Evolutionary conservation across 2,113 vertebrate species (phyloP), one percentile per base, ranked within the genome.

Genomic region (Beaufortia kweichowensis): DNA sequence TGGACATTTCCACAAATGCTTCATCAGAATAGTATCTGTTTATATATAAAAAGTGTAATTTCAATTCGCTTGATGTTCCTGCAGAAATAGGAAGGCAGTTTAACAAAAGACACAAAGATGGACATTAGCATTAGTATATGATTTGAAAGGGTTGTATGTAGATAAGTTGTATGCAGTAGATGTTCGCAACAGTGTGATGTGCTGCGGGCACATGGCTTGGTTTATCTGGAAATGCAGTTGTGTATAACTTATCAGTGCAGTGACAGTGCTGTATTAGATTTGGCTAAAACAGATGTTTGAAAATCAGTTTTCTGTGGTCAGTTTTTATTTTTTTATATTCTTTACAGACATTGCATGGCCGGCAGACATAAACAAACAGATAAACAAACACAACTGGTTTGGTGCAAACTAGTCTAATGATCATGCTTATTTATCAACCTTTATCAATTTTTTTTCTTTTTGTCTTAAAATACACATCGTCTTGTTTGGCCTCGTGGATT

Each of bases 181-280:
- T 15, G 24, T 11, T 46, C 17, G 21, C 15, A 6, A 6, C 3
- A 12, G 6, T 23, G 62, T 24, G 3, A 24, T 46, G 63, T 66
- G n/a, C 53, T 14, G 26, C 11, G 2, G 35, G 35, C 35, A 39
- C 35, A 10, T 39, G 35, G 35, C 9, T 1, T 7, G 62, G 5
- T 24, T 24, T 1, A 60, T 50, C 24, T 76, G 19, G 17, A 28
- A 48, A 63, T 48, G 50, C 29, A 26, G 69, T 53, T 41, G n/a
- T 19, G 11, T 53, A 26, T 70, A 70, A 66, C 23, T 60, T n/a
- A n/a, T n/a, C n/a, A n/a, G n/a, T n/a, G n/a, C n/a, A 6, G n/a
- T 41, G 39, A 41, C 41, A 50, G 60, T 68, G 69, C 15, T 64
- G 31, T 76, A 29, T 12, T 64, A 41, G 67, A 62, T 24, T 23